These are phyloP conservation scores for Hucho hucho DNA, from an alignment of 2,113 vertebrate genomes.

Conservation along the genomic window DNA sequence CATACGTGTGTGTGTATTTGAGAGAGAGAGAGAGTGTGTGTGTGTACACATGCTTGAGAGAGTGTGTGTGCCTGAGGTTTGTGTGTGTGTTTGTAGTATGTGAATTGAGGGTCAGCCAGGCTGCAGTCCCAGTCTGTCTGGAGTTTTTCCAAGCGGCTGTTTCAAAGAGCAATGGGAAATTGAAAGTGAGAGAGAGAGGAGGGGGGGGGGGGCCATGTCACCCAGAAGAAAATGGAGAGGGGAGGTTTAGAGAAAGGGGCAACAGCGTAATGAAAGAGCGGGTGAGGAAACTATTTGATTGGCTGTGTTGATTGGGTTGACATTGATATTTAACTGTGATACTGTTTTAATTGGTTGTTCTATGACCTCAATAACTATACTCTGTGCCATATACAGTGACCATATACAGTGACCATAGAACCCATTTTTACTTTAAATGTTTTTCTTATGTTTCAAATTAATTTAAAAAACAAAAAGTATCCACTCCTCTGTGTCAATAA, in stretches of 20 bases:
- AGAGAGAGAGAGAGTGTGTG: slow-evolving; percentile 21
- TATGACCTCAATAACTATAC: not conserved
- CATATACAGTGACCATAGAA: too few species aligned
- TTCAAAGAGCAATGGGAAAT: slow-evolving; percentile 30
- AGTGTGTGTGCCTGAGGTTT: too few species aligned
- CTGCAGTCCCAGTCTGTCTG: slow-evolving; percentile 60
- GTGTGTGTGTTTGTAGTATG: too few species aligned
- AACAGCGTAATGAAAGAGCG: not conserved
- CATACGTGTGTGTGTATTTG: slow-evolving; percentile 17
- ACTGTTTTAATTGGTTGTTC: not conserved
- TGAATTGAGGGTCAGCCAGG: slow-evolving; percentile 9
- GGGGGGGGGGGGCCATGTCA: not conserved
- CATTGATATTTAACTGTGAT: too few species aligned
- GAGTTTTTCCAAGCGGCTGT: slow-evolving; percentile 57
- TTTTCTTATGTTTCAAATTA: too few species aligned
- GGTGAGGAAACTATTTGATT: not conserved
- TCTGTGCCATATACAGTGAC: too few species aligned
- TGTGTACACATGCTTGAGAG: not conserved
- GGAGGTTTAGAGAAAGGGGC: not conserved
- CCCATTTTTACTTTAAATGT: too few species aligned
- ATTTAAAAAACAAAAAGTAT: too few species aligned
- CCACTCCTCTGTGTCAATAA: not conserved
- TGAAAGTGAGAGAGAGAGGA: not conserved
- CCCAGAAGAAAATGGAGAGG: too few species aligned
- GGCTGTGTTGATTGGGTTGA: not conserved